phyloP scores from a whole-genome alignment of 2,888 invertebrate species.

The Agelastica alni region DNA sequence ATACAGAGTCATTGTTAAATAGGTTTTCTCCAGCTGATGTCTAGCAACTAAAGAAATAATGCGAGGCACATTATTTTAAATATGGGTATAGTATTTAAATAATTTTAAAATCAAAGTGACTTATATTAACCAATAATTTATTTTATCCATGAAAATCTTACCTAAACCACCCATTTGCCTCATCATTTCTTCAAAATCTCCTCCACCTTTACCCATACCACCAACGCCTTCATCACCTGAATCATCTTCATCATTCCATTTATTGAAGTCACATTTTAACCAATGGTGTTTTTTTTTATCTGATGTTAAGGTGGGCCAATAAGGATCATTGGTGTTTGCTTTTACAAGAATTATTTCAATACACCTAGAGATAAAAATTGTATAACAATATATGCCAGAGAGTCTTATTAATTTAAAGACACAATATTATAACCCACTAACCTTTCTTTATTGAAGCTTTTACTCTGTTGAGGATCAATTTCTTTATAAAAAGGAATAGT shows the following conservation, averaged over 20 bases:
- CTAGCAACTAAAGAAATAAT: too few relatives aligned
- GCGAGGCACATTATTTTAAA: too few relatives aligned
- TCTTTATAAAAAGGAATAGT: conserved; percentile 82
- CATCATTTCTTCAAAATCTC: conserved; percentile 74
- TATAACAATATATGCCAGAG: too few relatives aligned
- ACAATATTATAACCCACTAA: conserved; percentile 7
- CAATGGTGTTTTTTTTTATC: conserved; percentile 90
- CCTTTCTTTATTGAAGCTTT: conserved; percentile 72
- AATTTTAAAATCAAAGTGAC: too few relatives aligned
- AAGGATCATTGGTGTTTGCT: conserved; percentile 69
- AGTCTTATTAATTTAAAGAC: too few relatives aligned
- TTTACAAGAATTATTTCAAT: conserved; percentile 76
- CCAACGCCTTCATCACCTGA: conserved; percentile 76
- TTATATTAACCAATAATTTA: too few relatives aligned
- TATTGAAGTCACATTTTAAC: conserved; percentile 96
- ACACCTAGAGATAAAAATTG: conserved; percentile 54
- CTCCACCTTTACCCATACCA: conserved; percentile 57
- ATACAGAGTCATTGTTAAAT: too few relatives aligned
- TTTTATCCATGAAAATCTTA: too few relatives aligned
- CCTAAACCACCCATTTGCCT: conserved; percentile 71
- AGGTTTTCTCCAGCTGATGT: too few relatives aligned
- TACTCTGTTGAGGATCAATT: conserved; percentile 80
- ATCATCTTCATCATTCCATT: conserved; percentile 97
- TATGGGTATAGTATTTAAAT: too few relatives aligned
- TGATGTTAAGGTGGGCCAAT: conserved; percentile 87